phyloP scores from a whole-genome alignment of 2,888 invertebrate genomes.

The Margaritifera margaritifera region DNA sequence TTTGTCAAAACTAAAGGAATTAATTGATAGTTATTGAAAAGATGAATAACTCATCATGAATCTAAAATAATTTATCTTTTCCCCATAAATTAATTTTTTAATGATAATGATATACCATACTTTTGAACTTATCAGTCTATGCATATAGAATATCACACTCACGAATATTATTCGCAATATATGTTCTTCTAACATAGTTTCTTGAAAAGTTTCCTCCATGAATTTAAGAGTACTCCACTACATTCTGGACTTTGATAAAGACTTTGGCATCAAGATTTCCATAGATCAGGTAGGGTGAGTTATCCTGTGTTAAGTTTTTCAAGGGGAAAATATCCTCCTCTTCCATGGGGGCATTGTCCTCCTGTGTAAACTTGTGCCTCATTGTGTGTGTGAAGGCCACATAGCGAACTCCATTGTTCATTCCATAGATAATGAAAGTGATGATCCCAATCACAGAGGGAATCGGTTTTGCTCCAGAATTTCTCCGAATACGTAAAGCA shows the following conservation, averaged over 20 bases:
- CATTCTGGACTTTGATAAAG: slow-evolving; percentile 57
- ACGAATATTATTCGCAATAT: too few relatives aligned
- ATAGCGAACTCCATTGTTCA: slow-evolving; percentile 56
- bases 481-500: slow-evolving; percentile 48
- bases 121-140: too few relatives aligned
- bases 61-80: too few relatives aligned
- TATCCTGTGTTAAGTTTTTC: slow-evolving; percentile 44
- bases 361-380: slow-evolving; percentile 40
- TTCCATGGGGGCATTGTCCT: slow-evolving; percentile 30
- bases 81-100: too few relatives aligned
- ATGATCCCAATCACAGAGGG: slow-evolving; percentile 31
- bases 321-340: slow-evolving; percentile 55
- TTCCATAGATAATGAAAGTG: slow-evolving; percentile 59
- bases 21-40: too few relatives aligned
- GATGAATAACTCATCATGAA: too few relatives aligned
- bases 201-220: too few relatives aligned
- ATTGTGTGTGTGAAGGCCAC: slow-evolving; percentile 51
- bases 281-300: slow-evolving; percentile 58
- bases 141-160: too few relatives aligned
- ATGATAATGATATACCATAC: too few relatives aligned
- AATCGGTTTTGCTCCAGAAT: slow-evolving; percentile 13
- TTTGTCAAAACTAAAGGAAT: too few relatives aligned
- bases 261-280: slow-evolving; percentile 57
- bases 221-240: slow-evolving; percentile 13
- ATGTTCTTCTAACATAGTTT: too few relatives aligned